Conservation (phyloP, 2,797 vertebrate species). For the Acrossocheilus wenchowensis region DNA sequence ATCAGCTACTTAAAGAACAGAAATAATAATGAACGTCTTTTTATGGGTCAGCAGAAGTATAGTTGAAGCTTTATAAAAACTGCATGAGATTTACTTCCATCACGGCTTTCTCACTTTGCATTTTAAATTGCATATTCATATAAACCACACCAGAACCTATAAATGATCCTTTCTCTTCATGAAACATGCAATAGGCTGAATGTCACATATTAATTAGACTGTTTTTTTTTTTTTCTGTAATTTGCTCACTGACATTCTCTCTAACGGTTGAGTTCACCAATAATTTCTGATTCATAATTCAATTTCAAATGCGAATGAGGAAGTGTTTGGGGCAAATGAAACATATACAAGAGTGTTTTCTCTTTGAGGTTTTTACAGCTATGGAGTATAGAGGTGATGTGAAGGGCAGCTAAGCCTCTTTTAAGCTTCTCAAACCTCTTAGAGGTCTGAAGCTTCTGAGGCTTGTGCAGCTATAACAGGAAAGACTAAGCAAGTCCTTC, state of each 20-base stretch:
- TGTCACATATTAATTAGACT: background rate
- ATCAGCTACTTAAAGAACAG: conserved; percentile 53
- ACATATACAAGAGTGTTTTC: conserved; percentile 32
- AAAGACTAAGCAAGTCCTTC: conserved; percentile 64
- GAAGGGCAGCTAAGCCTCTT: conserved; percentile 76
- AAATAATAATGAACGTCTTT: conserved; percentile 20
- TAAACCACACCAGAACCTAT: background rate
- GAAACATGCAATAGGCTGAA: background rate
- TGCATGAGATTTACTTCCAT: background rate
- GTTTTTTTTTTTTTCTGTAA: background rate
- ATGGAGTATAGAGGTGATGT: conserved; percentile 71
- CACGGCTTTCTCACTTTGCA: background rate
- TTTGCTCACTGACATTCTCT: conserved; percentile 9
- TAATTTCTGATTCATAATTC: conserved; percentile 7
- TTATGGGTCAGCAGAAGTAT: conserved; percentile 8
- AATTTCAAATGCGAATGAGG: conserved; percentile 18
- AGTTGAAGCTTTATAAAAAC: conserved; percentile 20
- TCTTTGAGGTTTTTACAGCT: conserved; percentile 68
- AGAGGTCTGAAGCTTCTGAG: conserved; percentile 70
- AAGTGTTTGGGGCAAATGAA: conserved; percentile 34
- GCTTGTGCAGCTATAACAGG: conserved; percentile 68
- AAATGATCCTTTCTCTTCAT: background rate
- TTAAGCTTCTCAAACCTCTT: conserved; percentile 76
- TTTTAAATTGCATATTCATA: conserved; percentile 11
- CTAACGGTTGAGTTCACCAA: background rate